Evolutionary conservation across 2,888 invertebrate species (phyloP).

Genomic region (Sialis lutaria): DNA sequence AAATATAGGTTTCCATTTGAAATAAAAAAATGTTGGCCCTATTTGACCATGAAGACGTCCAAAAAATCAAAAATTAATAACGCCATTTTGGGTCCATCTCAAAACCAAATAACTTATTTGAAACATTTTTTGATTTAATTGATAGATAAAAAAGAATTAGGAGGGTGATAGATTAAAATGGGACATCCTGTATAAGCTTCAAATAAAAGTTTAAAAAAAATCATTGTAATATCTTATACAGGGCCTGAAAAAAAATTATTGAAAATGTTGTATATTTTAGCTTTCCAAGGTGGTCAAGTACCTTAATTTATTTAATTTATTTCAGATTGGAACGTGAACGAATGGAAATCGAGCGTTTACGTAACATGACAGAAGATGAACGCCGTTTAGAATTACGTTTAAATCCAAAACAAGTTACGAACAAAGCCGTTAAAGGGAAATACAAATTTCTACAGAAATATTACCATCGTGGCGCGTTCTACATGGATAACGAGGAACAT

Average conservation of each 20-base stretch:
- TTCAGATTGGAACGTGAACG: slow-evolving; percentile 70
- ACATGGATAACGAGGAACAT: slow-evolving; percentile 82
- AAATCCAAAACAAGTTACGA: slow-evolving; percentile 86
- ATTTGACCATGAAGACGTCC: no score
- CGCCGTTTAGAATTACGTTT: slow-evolving; percentile 70
- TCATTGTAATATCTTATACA: no score
- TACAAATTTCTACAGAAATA: slow-evolving; percentile 99
- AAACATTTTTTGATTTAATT: background rate
- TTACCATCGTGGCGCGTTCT: slow-evolving; percentile 98
- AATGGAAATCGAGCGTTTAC: slow-evolving; percentile 73
- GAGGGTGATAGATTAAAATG: background rate
- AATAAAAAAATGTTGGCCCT: no score
- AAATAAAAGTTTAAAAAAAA: no score
- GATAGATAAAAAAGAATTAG: background rate
- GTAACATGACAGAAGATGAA: slow-evolving; percentile 94
- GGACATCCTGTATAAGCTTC: no score
- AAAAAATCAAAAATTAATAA: no score
- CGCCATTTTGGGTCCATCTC: no score
- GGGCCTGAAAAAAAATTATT: no score
- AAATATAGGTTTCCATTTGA: no score
- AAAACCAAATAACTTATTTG: no score
- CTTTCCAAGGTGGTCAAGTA: no score
- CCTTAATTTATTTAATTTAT: slow-evolving; percentile 11
- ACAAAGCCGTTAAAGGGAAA: slow-evolving; percentile 92
- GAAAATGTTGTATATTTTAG: no score